These are phyloP conservation scores for Remorina albescens DNA, from an alignment of 2,797 vertebrate species.

Conservation along the genomic window DNA sequence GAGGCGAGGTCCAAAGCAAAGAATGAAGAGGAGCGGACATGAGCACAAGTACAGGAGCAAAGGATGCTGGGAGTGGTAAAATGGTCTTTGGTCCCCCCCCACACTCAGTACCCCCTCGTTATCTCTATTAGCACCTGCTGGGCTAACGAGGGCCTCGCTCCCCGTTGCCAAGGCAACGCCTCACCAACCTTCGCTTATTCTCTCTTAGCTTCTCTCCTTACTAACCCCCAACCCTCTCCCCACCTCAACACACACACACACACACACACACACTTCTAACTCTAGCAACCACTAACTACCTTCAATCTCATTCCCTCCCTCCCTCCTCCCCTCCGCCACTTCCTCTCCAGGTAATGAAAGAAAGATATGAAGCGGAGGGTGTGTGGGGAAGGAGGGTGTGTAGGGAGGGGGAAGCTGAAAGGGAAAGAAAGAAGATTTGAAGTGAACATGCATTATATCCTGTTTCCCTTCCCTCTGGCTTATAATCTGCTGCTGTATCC, in stretches of 20 bases:
- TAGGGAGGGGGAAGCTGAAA: constrained; percentile 18
- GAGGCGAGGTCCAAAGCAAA: constrained; percentile 8
- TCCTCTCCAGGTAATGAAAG: constrained; percentile 80
- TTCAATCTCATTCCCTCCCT: constrained; percentile 65
- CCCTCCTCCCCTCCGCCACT: constrained; percentile 27
- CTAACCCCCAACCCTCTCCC: neutral
- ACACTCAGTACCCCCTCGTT: constrained; percentile 73
- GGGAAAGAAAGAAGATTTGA: constrained; percentile 68
- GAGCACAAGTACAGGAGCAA: constrained; percentile 42
- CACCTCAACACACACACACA: constrained; percentile 24
- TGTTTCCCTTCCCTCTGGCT: constrained; percentile 58
- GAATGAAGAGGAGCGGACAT: constrained; percentile 23
- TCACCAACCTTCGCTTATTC: constrained; percentile 75
- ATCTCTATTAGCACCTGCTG: constrained; percentile 89
- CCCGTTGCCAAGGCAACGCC: constrained; percentile 82
- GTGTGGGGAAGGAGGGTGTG: neutral
- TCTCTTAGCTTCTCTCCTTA: constrained; percentile 46
- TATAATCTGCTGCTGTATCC: constrained; percentile 59
- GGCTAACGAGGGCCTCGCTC: constrained; percentile 83
- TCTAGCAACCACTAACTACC: constrained; percentile 73
- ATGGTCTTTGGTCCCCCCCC: constrained; percentile 48
- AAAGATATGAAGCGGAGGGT: constrained; percentile 66
- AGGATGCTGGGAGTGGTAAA: constrained; percentile 72
- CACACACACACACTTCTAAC: constrained; percentile 64
- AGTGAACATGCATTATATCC: constrained; percentile 71